Evolutionary conservation across 2,888 invertebrate genomes (phyloP), one percentile per base, ranked within the genome.

Genomic region (Drosophila austrosaltans): DNA sequence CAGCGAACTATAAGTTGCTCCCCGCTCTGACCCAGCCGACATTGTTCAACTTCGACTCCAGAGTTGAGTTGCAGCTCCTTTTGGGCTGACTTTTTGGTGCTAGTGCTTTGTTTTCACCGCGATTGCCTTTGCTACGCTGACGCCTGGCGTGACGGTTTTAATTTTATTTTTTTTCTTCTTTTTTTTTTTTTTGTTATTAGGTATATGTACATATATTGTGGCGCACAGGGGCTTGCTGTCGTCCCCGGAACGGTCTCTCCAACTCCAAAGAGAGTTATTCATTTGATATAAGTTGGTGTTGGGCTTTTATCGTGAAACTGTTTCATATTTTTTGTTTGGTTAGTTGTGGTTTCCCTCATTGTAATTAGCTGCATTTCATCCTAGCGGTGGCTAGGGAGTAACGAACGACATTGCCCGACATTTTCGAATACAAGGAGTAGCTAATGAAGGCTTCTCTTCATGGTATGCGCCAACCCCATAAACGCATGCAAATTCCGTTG

Each of bases 381-480:
- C 82, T 81, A 83, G 67, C 71, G 85, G 64, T 72, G 82, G 60
- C 60, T 53, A 56, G 67, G 81, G 89, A 87, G 89, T 90, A 91
- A 90, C 79, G 90, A 90, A 91, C 91, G 90, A 86, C 91, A 91
- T 91, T 90, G 90, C 78, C 89, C 90, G 89, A 90, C 86, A 89
- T 90, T 90, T 82, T 68, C 79, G 65, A 54, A 62, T 53, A 22
- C 39, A 39, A 12, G 59, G 67, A 63, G 66, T 72, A 77, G 73
- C 87, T 86, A 83, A 88, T 83, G 89, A 86, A 86, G 84, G 71
- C 68, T 25, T 63, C 75, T 81, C 75, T 81, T 72, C 75, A 77
- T 69, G 75, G 69, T 73, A 72, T 64, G 71, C 72, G 72, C 62
- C 80, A 74, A 64, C 85, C 86, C 82, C 86, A 89, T 59, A 87